Percentiles rank a stretch among this genome's conserved stretches.
phyloP scores from a whole-genome alignment of 2,888 invertebrate species.

The Scaptomyza polygonia region DNA sequence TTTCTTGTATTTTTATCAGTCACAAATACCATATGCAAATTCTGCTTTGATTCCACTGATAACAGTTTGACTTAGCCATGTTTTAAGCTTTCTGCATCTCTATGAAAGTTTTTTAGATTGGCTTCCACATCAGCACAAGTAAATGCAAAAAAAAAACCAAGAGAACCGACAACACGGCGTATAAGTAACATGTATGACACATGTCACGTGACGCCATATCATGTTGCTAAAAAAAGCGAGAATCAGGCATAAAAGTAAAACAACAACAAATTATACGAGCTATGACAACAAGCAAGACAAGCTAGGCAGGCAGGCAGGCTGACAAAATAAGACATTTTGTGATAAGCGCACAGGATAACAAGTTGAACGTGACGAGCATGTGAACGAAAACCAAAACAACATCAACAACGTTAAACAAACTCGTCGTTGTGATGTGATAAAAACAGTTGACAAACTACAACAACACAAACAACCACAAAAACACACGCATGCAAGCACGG shows the following conservation, averaged over 20 bases:
- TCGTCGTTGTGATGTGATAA: slow-evolving; percentile 52
- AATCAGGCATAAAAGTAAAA: background rate
- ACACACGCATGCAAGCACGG: slow-evolving; percentile 27
- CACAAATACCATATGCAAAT: slow-evolving; percentile 41
- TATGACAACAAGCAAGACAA: slow-evolving; percentile 49
- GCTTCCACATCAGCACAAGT: slow-evolving; percentile 1
- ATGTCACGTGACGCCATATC: slow-evolving; percentile 66
- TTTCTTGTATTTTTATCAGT: slow-evolving; percentile 21
- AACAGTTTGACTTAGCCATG: slow-evolving; percentile 12
- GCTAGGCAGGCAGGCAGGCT: slow-evolving; percentile 36
- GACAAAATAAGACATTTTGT: slow-evolving; percentile 70
- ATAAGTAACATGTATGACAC: slow-evolving; percentile 63
- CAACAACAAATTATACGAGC: slow-evolving; percentile 52
- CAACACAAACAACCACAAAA: slow-evolving; percentile 1
- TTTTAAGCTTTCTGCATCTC: slow-evolving; percentile 12
- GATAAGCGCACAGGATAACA: slow-evolving; percentile 69
- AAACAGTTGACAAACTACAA: slow-evolving; percentile 58
- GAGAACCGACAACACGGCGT: slow-evolving; percentile 40
- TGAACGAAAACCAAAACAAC: slow-evolving; percentile 30
- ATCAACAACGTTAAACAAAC: slow-evolving; percentile 28
- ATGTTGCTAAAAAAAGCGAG: background rate
- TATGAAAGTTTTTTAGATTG: slow-evolving; percentile 3
- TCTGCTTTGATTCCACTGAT: slow-evolving; percentile 32
- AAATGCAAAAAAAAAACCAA: slow-evolving; percentile 16
- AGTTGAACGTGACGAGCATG: slow-evolving; percentile 69